These are phyloP conservation scores for Bibio marci DNA, from an alignment of 2,888 invertebrate genomes.

Conservation along the genomic window DNA sequence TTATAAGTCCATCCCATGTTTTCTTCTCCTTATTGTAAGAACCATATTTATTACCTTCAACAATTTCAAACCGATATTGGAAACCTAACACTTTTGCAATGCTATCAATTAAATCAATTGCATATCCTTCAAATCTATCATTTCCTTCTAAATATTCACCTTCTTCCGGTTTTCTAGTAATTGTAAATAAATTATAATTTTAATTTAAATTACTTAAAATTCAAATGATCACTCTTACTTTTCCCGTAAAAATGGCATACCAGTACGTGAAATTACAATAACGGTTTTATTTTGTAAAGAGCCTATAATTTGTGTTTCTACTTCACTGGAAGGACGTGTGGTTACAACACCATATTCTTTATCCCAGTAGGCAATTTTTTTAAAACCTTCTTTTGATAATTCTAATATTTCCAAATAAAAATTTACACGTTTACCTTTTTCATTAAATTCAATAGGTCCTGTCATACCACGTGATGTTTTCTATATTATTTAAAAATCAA, in stretches of 20 bases:
- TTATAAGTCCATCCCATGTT: constrained; percentile 65
- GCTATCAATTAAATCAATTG: constrained; percentile 73
- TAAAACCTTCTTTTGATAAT: constrained; percentile 37
- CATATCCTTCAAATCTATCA: constrained; percentile 72
- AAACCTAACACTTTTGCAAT: constrained; percentile 53
- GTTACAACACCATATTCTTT: constrained; percentile 18
- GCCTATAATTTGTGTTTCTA: constrained; percentile 34
- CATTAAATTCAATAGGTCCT: constrained; percentile 24
- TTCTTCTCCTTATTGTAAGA: constrained; percentile 48
- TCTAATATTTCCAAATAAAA: constrained; percentile 54
- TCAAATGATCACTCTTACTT: constrained; percentile 29
- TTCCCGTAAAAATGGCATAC: constrained; percentile 52
- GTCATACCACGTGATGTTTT: constrained; percentile 22
- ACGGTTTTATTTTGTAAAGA: constrained; percentile 42
- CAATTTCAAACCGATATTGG: constrained; percentile 52
- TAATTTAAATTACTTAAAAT: too few species aligned
- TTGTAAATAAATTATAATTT: too few species aligned
- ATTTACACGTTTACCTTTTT: constrained; percentile 44
- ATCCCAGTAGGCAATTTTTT: constrained; percentile 31
- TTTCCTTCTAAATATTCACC: constrained; percentile 50
- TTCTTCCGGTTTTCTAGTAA: constrained; percentile 29
- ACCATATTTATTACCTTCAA: constrained; percentile 53
- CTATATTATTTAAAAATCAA: constrained; percentile 12
- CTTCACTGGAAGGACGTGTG: constrained; percentile 41
- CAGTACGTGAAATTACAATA: constrained; percentile 52